A percentile compares a stretch with the other conserved stretches of the same genome.
Conservation (phyloP, 2,888 invertebrate genomes). For the Linhomoeus sp. region DNA sequence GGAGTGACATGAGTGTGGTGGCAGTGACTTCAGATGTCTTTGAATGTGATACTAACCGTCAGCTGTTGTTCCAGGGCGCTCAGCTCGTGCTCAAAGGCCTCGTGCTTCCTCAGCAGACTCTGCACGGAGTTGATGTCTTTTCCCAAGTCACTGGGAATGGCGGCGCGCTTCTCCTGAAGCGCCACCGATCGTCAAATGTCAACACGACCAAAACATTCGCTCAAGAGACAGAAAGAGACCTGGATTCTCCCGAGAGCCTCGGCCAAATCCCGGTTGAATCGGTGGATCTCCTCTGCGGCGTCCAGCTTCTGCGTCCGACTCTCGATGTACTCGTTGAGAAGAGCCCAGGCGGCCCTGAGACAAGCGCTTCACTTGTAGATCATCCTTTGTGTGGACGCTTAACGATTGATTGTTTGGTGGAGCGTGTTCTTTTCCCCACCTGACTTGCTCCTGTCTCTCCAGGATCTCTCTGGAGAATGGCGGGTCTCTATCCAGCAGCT, state of each 20-base stretch:
- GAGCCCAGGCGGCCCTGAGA: constrained; percentile 50
- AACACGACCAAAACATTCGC: too few species aligned
- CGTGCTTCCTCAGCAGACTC: constrained; percentile 61
- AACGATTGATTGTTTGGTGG: too few species aligned
- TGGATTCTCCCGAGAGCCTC: constrained; percentile 71
- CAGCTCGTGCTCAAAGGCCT: constrained; percentile 76
- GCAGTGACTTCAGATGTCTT: too few species aligned
- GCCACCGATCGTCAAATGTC: too few species aligned
- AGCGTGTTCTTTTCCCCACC: constrained; percentile 8
- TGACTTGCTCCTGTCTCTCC: constrained; percentile 33
- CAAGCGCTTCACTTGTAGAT: background rate
- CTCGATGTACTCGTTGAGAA: constrained; percentile 62
- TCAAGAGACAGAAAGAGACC: too few species aligned
- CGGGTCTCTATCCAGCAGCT: constrained; percentile 56
- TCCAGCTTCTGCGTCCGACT: constrained; percentile 63
- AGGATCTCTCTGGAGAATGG: constrained; percentile 66
- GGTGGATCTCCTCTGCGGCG: constrained; percentile 87
- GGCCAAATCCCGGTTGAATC: constrained; percentile 84
- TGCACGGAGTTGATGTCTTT: constrained; percentile 67
- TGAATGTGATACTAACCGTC: too few species aligned
- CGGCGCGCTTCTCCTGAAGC: constrained; percentile 59
- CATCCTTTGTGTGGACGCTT: too few species aligned
- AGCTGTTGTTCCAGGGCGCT: constrained; percentile 74
- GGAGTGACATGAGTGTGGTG: constrained; percentile 2
- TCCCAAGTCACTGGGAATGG: constrained; percentile 53